phyloP scores from a whole-genome alignment of 2,888 invertebrate species.

The Mesorhabditis belari region DNA sequence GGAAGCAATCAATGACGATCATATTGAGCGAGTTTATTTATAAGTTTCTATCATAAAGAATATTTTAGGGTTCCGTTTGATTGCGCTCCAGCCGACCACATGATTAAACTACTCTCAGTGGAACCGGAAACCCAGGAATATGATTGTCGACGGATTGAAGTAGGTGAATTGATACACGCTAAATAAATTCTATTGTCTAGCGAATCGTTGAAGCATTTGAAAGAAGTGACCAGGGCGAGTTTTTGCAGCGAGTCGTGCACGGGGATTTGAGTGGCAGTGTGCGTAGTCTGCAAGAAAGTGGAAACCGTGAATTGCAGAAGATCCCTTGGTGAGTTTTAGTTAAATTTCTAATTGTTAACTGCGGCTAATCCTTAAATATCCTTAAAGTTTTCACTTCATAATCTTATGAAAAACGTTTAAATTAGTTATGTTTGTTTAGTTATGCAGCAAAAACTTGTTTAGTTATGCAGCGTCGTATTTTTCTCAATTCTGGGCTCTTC shows the following conservation, averaged over 20 bases:
- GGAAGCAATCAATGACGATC: constrained; percentile 4
- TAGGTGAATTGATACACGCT: no score
- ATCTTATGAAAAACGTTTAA: no score
- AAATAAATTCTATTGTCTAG: no score
- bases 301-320: background rate
- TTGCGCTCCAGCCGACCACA: background rate
- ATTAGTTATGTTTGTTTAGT: no score
- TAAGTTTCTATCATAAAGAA: no score
- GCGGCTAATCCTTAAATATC: no score
- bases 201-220: background rate
- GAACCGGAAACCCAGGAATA: background rate
- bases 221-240: background rate
- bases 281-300: background rate
- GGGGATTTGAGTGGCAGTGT: background rate
- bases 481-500: constrained; percentile 76
- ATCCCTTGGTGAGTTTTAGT: background rate
- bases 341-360: background rate
- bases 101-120: background rate
- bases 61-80: background rate
- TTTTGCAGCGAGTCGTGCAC: background rate
- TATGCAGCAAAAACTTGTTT: no score
- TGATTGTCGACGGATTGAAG: background rate
- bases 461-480: constrained; percentile 77
- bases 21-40: no score
- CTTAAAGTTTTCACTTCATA: no score